Percentiles rank a stretch among this genome's conserved stretches.
These are phyloP conservation scores for Philaenus spumarius DNA, from an alignment of 1,140 invertebrate species.

Conservation along the genomic window DNA sequence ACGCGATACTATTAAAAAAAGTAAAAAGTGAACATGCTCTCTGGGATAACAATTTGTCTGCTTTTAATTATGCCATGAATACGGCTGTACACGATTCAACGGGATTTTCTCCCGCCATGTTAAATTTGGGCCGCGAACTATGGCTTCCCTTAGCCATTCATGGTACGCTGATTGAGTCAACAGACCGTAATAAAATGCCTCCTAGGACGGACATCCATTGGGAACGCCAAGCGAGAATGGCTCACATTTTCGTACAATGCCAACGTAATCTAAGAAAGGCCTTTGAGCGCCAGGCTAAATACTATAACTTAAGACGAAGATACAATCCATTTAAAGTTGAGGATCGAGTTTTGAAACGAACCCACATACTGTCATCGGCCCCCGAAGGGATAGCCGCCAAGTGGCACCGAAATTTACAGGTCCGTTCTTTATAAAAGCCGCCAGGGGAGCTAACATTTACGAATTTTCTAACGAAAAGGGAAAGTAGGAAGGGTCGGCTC, in stretches of 20 bases:
- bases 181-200: not conserved
- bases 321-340: not conserved
- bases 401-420: not conserved
- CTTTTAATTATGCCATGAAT: slow-evolving; percentile 40
- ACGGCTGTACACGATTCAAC: slow-evolving; percentile 36
- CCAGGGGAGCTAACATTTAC: not conserved
- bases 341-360: not conserved
- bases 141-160: slow-evolving; percentile 10
- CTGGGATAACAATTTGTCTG: slow-evolving; percentile 35
- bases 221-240: not conserved
- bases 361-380: not conserved
- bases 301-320: not conserved
- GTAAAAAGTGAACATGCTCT: slow-evolving; percentile 33
- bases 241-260: not conserved
- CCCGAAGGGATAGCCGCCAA: not conserved
- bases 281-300: not conserved
- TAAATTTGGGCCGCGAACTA: slow-evolving; percentile 38
- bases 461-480: not conserved
- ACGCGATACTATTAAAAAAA: slow-evolving; percentile 36
- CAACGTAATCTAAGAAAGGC: not conserved
- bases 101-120: slow-evolving; percentile 35
- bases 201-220: not conserved
- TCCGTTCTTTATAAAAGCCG: not conserved
- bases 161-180: not conserved
- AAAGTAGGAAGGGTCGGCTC: not conserved